Evolutionary conservation across 2,888 invertebrate genomes (phyloP).

Genomic region (Chrysolina oricalcia): DNA sequence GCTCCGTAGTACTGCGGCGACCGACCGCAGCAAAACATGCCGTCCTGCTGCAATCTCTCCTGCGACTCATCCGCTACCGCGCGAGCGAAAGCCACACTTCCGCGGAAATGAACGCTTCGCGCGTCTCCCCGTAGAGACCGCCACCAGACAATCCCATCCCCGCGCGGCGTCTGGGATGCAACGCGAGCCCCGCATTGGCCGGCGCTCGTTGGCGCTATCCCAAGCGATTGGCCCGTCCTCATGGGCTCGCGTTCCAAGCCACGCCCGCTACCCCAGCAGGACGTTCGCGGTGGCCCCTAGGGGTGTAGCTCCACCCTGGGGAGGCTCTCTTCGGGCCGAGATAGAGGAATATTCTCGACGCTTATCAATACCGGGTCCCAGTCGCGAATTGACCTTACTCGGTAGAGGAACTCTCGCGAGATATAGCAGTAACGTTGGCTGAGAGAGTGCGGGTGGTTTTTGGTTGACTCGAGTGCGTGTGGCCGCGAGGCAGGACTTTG

Average conservation of each 20-base stretch:
- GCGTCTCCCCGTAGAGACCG: conserved; percentile 68
- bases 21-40: background rate
- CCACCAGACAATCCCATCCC: conserved; percentile 60
- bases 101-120: conserved; percentile 37
- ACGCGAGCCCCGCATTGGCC: conserved; percentile 37
- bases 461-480: conserved; percentile 40
- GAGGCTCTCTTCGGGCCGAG: conserved; percentile 49
- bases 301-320: conserved; percentile 69
- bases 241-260: conserved; percentile 58
- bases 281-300: conserved; percentile 69
- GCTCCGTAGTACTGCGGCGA: background rate
- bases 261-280: conserved; percentile 62
- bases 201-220: conserved; percentile 58
- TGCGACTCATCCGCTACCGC: conserved; percentile 52
- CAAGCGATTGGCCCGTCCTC: conserved; percentile 64
- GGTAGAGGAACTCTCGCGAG: conserved; percentile 68
- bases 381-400: conserved; percentile 69
- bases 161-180: conserved; percentile 41
- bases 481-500: conserved; percentile 48
- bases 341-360: conserved; percentile 61
- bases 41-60: conserved; percentile 37
- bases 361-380: conserved; percentile 68
- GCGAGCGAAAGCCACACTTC: conserved; percentile 54
- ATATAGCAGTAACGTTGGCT: conserved; percentile 52
- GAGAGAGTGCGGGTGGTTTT: conserved; percentile 44